Evolutionary conservation across 1,140 invertebrate species (phyloP).

Genomic region (Micrasema minimum): DNA sequence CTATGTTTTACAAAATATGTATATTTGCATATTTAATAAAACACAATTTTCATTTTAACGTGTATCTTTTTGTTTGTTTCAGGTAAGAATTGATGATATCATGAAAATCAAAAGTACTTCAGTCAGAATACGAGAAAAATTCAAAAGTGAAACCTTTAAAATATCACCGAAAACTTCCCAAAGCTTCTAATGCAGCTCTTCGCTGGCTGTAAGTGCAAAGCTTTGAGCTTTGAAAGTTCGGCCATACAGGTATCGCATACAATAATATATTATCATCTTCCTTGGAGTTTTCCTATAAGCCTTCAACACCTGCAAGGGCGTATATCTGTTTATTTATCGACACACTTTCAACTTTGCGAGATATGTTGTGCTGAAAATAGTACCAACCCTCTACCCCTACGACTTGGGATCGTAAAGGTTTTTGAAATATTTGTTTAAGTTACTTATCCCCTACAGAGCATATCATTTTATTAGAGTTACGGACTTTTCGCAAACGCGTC

Average conservation of each 20-base stretch:
- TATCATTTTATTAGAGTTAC: too few relatives aligned
- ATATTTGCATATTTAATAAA: too few relatives aligned
- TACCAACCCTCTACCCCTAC: too few relatives aligned
- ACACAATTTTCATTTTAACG: background rate
- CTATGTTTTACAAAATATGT: too few relatives aligned
- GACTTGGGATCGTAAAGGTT: too few relatives aligned
- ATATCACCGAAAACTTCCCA: background rate
- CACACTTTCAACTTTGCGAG: constrained; percentile 8
- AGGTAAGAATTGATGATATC: background rate
- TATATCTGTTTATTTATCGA: constrained; percentile 26
- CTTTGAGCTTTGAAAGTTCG: constrained; percentile 18
- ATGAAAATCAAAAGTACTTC: too few relatives aligned
- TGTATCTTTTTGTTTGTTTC: background rate
- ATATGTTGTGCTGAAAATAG: background rate
- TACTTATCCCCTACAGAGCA: too few relatives aligned
- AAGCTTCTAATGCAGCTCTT: background rate
- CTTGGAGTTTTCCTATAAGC: constrained; percentile 9
- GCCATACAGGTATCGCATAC: constrained; percentile 2
- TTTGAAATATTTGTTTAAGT: too few relatives aligned
- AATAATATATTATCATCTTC: constrained; percentile 10
- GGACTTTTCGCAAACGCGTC: too few relatives aligned
- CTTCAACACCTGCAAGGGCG: constrained; percentile 17
- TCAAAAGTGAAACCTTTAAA: background rate
- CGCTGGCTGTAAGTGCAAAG: constrained; percentile 1
- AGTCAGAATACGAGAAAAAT: too few relatives aligned